Evolutionary conservation across 2,797 vertebrate species (phyloP), one percentile per base, ranked within the genome.

Genomic region (Acropternis orthonyx): DNA sequence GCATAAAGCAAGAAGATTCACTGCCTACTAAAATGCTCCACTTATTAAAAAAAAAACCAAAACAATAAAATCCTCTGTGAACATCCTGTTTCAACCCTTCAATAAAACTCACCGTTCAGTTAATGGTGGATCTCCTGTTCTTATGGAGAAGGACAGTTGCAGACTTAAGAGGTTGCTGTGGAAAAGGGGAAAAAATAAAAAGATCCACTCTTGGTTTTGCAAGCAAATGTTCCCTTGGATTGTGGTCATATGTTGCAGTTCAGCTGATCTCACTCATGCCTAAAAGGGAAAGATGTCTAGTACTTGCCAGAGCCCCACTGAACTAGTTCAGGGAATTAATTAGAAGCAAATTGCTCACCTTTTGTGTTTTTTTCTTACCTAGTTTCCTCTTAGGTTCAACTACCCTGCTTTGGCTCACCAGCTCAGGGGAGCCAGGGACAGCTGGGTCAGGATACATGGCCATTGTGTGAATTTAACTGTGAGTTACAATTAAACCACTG

Each of bases 201-300:
- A 95, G 85, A 87, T 97, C 85, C 77, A 69, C 85, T 92, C 77
- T 76, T 84, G 85, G 83, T 93, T 76, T 86, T 73, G 76, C 62
- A 93, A 86, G 94, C 95, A 96, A 96, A 97, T 85, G 92, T 96
- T 96, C 92, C 94, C 94, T 95, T 95, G 94, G 96, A 84, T 81
- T 94, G 83, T 10, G 23, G 86, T 95, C 94, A 96, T 90, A 94
- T 96, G 95, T 81, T 93, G 83, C 63, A 66, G 88, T 95, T 94
- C 93, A 95, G 93, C 95, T 95, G 90, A 96, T 96, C 96, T 75
- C 1, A 0, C 44, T 93, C 32, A 62, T 52, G 85, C 88, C 80
- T 93, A 78, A 92, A 90, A 51, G 85, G 44, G 80, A 79, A 63
- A 84, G 80, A 86, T 90, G 95, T 93, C 83, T 95, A 69, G 83